Conservation (phyloP, 2,797 vertebrate species). For the Acanthiza pusilla region DNA sequence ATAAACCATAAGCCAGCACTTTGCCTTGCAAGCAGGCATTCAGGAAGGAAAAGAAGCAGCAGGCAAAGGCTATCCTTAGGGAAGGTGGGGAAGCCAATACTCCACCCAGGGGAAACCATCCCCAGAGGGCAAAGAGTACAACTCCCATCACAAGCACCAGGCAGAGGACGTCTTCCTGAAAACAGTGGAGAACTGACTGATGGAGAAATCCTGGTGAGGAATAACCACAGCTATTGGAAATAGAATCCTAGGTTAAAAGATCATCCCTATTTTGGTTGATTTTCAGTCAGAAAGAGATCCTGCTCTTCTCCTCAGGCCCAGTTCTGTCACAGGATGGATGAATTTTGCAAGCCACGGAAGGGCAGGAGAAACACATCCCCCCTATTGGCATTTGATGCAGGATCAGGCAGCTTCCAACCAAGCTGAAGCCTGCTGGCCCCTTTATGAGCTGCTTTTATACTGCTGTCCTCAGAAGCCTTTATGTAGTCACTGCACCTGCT, state of each 20-base stretch:
- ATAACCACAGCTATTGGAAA: background rate
- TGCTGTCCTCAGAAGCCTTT: background rate
- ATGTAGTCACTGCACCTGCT: background rate
- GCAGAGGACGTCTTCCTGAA: background rate
- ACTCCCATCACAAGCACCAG: background rate
- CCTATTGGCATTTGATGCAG: background rate
- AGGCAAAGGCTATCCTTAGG: background rate
- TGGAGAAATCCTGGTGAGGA: background rate
- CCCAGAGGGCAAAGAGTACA: background rate
- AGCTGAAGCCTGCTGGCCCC: background rate
- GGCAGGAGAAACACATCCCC: background rate
- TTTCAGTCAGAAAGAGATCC: background rate
- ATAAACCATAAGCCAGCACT: background rate
- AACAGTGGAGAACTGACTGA: background rate
- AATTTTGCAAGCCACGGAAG: background rate
- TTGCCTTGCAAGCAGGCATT: background rate
- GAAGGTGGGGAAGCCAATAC: background rate
- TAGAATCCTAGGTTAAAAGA: background rate
- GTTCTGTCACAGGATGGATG: background rate
- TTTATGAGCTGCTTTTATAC: background rate
- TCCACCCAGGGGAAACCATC: background rate
- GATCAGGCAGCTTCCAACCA: background rate
- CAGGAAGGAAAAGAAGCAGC: background rate
- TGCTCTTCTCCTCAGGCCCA: background rate
- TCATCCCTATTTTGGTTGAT: background rate